Evolutionary conservation across 2,797 vertebrate species (phyloP).

Genomic region (Lacerta bilineata): DNA sequence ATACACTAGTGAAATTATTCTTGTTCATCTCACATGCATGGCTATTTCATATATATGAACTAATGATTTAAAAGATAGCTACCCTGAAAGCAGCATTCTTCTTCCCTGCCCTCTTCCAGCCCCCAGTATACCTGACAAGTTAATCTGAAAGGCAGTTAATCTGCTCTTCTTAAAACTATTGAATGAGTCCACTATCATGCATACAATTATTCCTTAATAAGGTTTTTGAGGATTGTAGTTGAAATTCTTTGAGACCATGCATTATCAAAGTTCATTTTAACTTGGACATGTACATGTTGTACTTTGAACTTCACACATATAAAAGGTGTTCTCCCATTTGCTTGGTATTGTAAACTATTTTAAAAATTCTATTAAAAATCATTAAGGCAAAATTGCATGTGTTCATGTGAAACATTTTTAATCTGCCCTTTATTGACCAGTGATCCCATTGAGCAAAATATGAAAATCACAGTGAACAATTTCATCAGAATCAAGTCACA

Average conservation of each 20-base stretch:
- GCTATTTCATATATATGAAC: accelerated
- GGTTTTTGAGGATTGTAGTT: neutral
- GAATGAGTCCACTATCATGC: neutral
- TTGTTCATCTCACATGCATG: neutral
- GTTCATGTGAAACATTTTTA: neutral
- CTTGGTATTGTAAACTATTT: neutral
- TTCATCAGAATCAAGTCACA: neutral
- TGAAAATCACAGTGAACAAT: neutral
- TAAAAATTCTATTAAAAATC: neutral
- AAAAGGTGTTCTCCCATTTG: neutral
- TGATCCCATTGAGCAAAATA: neutral
- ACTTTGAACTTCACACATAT: neutral
- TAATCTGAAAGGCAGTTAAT: neutral
- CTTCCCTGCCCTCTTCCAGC: neutral
- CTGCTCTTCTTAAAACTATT: neutral
- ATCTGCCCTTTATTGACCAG: neutral
- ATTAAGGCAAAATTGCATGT: neutral
- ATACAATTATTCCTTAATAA: neutral
- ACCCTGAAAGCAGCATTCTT: neutral
- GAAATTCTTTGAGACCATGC: neutral
- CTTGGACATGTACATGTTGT: neutral
- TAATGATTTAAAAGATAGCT: neutral
- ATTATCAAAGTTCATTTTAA: neutral
- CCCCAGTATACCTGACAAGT: neutral
- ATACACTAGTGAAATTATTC: neutral